These are phyloP conservation scores for Andinoacara biseriatus DNA, from an alignment of 2,113 vertebrate genomes.

Conservation along the genomic window DNA sequence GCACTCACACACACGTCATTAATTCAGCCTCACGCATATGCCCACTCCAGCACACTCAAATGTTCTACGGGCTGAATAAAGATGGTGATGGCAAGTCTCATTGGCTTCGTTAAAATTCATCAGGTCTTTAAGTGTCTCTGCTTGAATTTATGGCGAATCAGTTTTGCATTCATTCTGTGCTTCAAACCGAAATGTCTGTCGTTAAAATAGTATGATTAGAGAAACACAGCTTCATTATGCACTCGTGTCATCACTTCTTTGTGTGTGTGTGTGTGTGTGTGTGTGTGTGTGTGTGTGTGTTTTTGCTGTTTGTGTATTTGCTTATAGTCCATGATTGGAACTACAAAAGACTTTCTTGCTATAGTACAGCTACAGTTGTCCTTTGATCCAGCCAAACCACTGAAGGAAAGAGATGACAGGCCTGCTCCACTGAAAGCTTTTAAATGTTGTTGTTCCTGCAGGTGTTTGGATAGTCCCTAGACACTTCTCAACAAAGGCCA, in stretches of 20 bases:
- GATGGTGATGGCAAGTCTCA: constrained; percentile 52
- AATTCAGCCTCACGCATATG: constrained; percentile 66
- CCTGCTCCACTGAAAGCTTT: constrained; percentile 67
- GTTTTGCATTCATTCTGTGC: constrained; percentile 41
- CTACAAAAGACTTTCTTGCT: constrained; percentile 43
- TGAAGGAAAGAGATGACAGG: constrained; percentile 53
- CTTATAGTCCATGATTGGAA: constrained; percentile 33
- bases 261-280: constrained; percentile 18
- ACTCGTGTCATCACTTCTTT: constrained; percentile 3
- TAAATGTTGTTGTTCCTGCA: constrained; percentile 73
- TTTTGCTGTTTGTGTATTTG: constrained; percentile 10
- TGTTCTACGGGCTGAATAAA: constrained; percentile 39
- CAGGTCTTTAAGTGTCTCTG: constrained; percentile 57
- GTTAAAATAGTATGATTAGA: constrained; percentile 34
- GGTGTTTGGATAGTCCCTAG: constrained; percentile 59
- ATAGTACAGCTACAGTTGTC: constrained; percentile 42
- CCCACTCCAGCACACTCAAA: constrained; percentile 60
- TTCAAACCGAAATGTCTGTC: constrained; percentile 24
- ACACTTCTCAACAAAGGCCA: constrained; percentile 20
- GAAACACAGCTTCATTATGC: constrained; percentile 20
- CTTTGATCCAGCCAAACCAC: constrained; percentile 71
- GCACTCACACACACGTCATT: constrained; percentile 51
- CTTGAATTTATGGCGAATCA: constrained; percentile 29
- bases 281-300: constrained; percentile 4
- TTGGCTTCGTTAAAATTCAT: constrained; percentile 70